A percentile compares a stretch with the other conserved stretches of the same genome.
phyloP scores from a whole-genome alignment of 30 jellyfish, hydroid and myxozoan genomes.

The Aurelia sp. region DNA sequence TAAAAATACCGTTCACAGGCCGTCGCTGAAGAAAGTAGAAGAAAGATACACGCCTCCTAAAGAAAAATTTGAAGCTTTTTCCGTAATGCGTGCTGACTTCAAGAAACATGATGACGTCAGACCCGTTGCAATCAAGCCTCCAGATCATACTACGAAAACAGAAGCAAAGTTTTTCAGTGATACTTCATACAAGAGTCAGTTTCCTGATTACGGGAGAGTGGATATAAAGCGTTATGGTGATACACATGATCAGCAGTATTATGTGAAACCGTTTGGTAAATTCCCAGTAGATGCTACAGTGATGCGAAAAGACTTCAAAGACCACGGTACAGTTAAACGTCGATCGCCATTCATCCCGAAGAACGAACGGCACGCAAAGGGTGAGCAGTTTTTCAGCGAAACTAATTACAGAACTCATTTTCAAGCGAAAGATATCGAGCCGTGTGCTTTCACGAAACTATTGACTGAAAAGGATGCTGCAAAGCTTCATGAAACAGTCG shows the following conservation, averaged over 20 bases:
- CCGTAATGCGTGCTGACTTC: constrained; percentile 74
- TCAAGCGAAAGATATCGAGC: constrained; percentile 19
- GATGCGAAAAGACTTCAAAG: constrained; percentile 53
- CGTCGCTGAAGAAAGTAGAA: constrained; percentile 23
- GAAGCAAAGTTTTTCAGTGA: constrained; percentile 49
- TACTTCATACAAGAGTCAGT: constrained; percentile 69
- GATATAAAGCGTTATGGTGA: constrained; percentile 59
- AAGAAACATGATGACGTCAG: constrained; percentile 41
- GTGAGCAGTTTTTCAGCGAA: constrained; percentile 52
- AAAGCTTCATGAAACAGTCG: constrained; percentile 9
- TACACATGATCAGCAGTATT: constrained; percentile 39
- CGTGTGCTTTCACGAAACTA: constrained; percentile 49
- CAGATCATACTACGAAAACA: constrained; percentile 21
- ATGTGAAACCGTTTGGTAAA: constrained; percentile 56
- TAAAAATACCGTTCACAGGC: constrained; percentile 37
- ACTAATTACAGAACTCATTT: constrained; percentile 47
- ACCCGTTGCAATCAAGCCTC: constrained; percentile 44
- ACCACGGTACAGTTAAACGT: constrained; percentile 31
- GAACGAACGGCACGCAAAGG: constrained; percentile 53
- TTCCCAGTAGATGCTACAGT: constrained; percentile 53
- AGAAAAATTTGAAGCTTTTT: constrained; percentile 59
- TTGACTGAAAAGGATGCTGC: constrained; percentile 33
- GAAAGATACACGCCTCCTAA: constrained; percentile 75
- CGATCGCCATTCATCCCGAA: constrained; percentile 57
- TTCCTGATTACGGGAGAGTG: constrained; percentile 52